Conservation (phyloP, 1,140 invertebrate species). For the Cydia amplana region DNA sequence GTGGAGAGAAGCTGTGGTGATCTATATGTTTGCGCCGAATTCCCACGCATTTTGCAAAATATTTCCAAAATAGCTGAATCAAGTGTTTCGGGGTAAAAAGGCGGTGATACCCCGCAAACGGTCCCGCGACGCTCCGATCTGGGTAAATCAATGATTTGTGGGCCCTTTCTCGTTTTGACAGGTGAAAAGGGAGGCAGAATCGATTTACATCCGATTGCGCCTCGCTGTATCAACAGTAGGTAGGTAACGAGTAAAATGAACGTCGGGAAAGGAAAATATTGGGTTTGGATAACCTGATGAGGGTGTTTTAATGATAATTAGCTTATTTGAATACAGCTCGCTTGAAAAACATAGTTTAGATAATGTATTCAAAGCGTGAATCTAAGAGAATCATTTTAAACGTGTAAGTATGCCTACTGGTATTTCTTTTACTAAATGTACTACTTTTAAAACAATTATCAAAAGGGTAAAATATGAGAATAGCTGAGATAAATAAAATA, state of each 20-base stretch:
- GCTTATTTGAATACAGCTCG: not conserved
- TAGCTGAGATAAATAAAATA: no score
- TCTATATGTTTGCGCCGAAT: not conserved
- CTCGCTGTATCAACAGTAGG: conserved; percentile 9
- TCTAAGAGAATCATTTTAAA: no score
- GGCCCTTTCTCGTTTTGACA: conserved; percentile 25
- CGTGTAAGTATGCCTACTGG: no score
- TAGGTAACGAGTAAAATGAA: conserved; percentile 2
- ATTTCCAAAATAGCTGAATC: conserved; percentile 17
- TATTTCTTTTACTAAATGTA: no score
- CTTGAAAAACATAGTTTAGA: no score
- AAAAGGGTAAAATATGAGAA: no score
- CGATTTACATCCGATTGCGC: conserved; percentile 25
- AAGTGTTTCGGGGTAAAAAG: not conserved
- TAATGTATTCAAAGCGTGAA: no score
- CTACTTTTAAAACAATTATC: no score
- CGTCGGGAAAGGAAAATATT: not conserved
- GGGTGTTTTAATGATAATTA: conserved; percentile 19
- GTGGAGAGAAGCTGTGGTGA: no score
- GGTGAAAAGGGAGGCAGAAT: conserved; percentile 22
- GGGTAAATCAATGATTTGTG: conserved; percentile 30
- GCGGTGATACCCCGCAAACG: not conserved
- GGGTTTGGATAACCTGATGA: not conserved
- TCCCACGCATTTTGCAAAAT: not conserved
- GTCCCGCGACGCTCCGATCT: not conserved